Conservation (phyloP, 2,113 vertebrate genomes). For the Brachyistius frenatus region DNA sequence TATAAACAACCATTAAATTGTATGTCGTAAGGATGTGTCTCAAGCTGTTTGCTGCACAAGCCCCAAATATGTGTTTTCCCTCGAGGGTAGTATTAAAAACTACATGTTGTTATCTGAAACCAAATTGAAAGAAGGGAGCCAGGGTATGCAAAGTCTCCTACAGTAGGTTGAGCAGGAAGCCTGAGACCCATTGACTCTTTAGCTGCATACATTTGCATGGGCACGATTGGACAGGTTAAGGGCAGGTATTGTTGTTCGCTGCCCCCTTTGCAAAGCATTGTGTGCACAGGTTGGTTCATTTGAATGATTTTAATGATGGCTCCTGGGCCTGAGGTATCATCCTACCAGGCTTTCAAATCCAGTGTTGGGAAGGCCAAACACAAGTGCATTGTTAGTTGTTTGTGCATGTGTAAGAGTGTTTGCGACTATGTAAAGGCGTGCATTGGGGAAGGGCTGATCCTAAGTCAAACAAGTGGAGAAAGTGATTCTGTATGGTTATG, state of each 20-base stretch:
- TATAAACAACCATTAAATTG: too few relatives aligned
- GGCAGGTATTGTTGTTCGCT: slow-evolving; percentile 65
- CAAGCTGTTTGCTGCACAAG: slow-evolving; percentile 5
- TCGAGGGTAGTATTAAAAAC: slow-evolving; percentile 72
- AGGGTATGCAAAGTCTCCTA: slow-evolving; percentile 75
- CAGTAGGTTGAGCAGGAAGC: slow-evolving; percentile 65
- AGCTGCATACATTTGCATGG: slow-evolving; percentile 78
- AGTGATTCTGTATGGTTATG: slow-evolving; percentile 29
- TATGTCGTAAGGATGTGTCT: neutral
- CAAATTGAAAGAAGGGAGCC: slow-evolving; percentile 72
- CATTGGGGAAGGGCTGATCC: slow-evolving; percentile 8
- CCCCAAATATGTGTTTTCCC: slow-evolving; percentile 53
- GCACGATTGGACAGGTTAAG: slow-evolving; percentile 79
- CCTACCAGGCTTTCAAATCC: slow-evolving; percentile 58
- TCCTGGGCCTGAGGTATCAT: slow-evolving; percentile 51
- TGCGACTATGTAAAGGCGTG: neutral
- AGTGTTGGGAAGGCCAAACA: neutral
- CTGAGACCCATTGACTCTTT: slow-evolving; percentile 66
- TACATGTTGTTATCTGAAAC: slow-evolving; percentile 76
- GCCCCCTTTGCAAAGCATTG: slow-evolving; percentile 78
- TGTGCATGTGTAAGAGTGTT: neutral
- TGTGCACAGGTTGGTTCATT: slow-evolving; percentile 79
- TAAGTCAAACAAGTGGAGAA: slow-evolving; percentile 41
- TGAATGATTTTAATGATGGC: slow-evolving; percentile 80
- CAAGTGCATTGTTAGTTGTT: slow-evolving; percentile 31